Evolutionary conservation across 2,113 vertebrate genomes (phyloP).

Genomic region (Centrocercus urophasianus): DNA sequence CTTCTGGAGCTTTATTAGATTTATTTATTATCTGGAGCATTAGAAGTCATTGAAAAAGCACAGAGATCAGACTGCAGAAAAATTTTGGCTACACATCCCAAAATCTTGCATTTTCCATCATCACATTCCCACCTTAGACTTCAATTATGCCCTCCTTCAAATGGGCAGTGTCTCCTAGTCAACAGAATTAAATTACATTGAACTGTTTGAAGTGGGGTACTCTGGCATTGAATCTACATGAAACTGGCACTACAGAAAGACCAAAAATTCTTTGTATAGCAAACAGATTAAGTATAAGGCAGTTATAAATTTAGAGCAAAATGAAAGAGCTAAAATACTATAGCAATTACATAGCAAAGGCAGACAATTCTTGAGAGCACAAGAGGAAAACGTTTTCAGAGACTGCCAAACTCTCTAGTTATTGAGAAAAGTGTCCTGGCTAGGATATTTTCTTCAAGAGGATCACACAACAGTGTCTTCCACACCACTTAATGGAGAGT

Average conservation of each 20-base stretch:
- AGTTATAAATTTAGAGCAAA: background rate
- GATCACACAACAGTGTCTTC: background rate
- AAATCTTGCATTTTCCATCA: background rate
- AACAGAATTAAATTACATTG: background rate
- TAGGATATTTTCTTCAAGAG: background rate
- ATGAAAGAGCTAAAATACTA: background rate
- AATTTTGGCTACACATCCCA: accelerated
- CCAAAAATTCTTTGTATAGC: background rate
- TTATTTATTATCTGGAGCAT: background rate
- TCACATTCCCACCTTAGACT: background rate
- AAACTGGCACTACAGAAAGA: background rate
- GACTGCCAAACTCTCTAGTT: background rate
- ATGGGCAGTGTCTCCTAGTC: background rate
- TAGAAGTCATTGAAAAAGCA: background rate
- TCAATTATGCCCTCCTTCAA: background rate
- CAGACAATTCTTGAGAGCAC: background rate
- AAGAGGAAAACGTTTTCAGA: background rate
- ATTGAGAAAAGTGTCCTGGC: background rate
- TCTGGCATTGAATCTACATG: background rate
- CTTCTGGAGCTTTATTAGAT: background rate
- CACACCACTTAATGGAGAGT: background rate
- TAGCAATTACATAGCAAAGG: background rate
- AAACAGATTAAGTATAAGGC: background rate
- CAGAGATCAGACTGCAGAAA: background rate
- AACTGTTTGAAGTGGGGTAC: background rate